These are phyloP conservation scores for Chaetogeoica ovagalla DNA, from an alignment of 2,888 invertebrate species.

Conservation along the genomic window DNA sequence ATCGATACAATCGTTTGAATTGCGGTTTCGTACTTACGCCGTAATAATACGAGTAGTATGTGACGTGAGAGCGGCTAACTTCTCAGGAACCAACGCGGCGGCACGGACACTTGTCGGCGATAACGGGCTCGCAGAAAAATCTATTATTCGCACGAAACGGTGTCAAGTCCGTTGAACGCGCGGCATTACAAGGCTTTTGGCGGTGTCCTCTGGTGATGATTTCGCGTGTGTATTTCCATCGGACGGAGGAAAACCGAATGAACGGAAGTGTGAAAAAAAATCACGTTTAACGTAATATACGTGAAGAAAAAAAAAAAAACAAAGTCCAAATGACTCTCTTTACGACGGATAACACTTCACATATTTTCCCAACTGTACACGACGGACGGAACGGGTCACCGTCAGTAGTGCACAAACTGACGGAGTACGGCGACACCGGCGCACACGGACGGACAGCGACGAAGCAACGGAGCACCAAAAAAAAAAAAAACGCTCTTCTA, in stretches of 20 bases:
- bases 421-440: neutral
- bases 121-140: neutral
- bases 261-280: neutral
- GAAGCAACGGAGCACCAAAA: neutral
- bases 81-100: too few species aligned
- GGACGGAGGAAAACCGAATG: neutral
- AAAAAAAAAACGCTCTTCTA: constrained; percentile 29
- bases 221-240: neutral
- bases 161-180: constrained; percentile 13
- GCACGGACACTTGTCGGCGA: neutral
- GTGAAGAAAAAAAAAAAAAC: neutral
- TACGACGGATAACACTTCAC: neutral
- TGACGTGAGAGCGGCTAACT: too few species aligned
- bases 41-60: too few species aligned
- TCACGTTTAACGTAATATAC: neutral
- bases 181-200: constrained; percentile 18
- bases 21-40: too few species aligned
- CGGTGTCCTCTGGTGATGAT: neutral
- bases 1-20: too few species aligned
- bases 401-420: neutral
- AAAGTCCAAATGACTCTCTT: neutral
- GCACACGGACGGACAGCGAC: neutral
- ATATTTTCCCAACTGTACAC: neutral
- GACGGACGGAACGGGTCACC: neutral
- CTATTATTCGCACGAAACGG: neutral